Evolutionary conservation across 2,797 vertebrate genomes (phyloP), one percentile per base, ranked within the genome.

Genomic region (Taenioides sp.): DNA sequence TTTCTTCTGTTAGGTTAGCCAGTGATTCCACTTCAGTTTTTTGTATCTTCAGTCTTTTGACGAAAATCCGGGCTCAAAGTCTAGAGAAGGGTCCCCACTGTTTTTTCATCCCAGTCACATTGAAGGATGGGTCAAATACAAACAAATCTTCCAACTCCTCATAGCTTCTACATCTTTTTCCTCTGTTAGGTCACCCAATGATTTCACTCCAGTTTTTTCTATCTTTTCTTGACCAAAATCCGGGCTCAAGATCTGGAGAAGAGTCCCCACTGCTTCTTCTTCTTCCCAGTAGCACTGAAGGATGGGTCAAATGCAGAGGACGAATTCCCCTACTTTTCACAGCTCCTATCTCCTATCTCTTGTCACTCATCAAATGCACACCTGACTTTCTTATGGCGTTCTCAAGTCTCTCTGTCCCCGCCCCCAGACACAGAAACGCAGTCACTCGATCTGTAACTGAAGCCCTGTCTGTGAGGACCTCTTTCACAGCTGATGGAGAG

Each of bases 361-460:
- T 28, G 25, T 59, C 57, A 59, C 57, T 59, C 57, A 18, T 5
- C 57, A 5, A 31, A 34, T n/a, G 60, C 28, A 5, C 20, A 20
- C 63, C 47, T 64, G 69, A 25, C 70, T 66, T 66, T 77, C 84
- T 86, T 90, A 85, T 89, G 84, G 59, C n/a, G 72, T 12, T 28
- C 64, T 65, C 34, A 63, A 67, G 37, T 71, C 57, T 65, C 28
- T 34, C 40, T n/a, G 66, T 73, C 78, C 74, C 80, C 74, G 65
- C 88, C 78, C 81, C 80, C 80, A 71, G 34, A 63, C 28, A 73
- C 62, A 74, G 43, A 23, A 40, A 78, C 65, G 65, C 67, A 70
- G 91, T 82, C 82, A 93, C 83, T 67, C 76, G 92, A 93, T 89
- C 89, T 86, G 91, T 93, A 93, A 93, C 88, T 71, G 67, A 79